These are phyloP conservation scores for Lepus americanus DNA, from an alignment of 2,113 vertebrate genomes.

Conservation along the genomic window DNA sequence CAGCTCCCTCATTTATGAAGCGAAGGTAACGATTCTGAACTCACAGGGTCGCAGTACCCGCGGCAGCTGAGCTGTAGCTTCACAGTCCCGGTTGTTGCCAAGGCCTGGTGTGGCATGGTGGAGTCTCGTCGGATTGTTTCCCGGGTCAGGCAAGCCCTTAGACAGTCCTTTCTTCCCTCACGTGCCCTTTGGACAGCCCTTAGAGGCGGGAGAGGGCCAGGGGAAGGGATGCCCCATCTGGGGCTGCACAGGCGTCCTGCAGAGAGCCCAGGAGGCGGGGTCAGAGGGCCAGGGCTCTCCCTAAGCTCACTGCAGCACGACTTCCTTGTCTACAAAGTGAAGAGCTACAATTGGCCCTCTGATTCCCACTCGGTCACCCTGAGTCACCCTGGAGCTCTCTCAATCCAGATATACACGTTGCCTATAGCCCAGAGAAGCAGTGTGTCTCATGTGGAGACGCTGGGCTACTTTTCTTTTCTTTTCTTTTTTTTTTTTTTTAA, in stretches of 20 bases:
- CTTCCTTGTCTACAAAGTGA: not conserved
- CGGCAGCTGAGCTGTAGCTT: not conserved
- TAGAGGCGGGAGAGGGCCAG: not conserved
- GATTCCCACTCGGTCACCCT: not conserved
- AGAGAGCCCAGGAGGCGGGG: not conserved
- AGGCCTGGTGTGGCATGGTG: not conserved
- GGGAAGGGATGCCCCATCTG: not conserved
- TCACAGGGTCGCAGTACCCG: not conserved
- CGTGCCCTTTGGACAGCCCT: not conserved
- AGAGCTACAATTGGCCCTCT: not conserved
- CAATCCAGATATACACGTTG: not conserved
- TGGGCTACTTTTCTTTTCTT: not conserved
- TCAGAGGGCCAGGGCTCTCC: not conserved
- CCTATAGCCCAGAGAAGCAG: not conserved
- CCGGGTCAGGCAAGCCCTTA: not conserved
- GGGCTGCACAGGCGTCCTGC: not conserved
- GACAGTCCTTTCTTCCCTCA: not conserved
- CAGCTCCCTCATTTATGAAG: not conserved
- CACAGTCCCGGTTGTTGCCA: not conserved
- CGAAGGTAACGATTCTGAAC: not conserved
- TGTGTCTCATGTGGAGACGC: not conserved
- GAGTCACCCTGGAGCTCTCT: not conserved
- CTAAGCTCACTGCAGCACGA: not conserved
- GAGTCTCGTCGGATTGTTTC: not conserved
- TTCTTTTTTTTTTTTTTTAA: too few species aligned